Base-by-base conservation (phyloP, 2,888 invertebrate genomes). In the Limenitis arthemis region DNA sequence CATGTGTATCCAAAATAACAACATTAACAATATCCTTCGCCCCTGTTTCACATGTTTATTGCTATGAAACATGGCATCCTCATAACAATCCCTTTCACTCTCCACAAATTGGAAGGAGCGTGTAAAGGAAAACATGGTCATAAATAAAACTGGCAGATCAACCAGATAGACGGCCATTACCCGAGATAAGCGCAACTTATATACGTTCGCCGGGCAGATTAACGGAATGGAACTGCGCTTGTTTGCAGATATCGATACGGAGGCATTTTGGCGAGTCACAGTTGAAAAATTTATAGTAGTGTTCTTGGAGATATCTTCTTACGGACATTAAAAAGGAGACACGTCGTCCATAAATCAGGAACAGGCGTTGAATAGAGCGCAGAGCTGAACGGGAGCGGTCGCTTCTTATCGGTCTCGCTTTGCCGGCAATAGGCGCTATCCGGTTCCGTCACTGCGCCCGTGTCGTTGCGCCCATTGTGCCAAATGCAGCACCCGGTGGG, bases 81-180 rank as follows among this genome's bases (percentile, higher is more conserved):
- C 80, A 82, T 85, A 84, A 84, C 83, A 85, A 83, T 85, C 79
- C 80, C 80, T 84, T 86, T 85, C 84, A 84, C 84, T 85, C 83
- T 83, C 81, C 82, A 80, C 84, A 86, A 86, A 85, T 85, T 83
- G 85, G 82, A 79, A 83, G 80, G 67, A 82, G 79, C 82, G 82
- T 80, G 82, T 82, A 84, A 86, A 86, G 81, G 78, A 85, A 84
- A 86, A 85, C 85, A 85, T 79, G 83, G 77, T 75, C 73, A 84
- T 86, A 86, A 86, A 86, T 84, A 83, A 85, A 84, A 84, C 77
- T 77, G 79, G 80, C 78, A 84, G 82, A 86, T 85, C 85, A 79
- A 79, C 79, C 82, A 82, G 84, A 86, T 83, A 83, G 83, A 81
- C 79, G 80, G 82, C 81, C 79, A 82, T 83, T 84, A 81, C 77